phyloP scores from a whole-genome alignment of 2,113 vertebrate genomes.

The Odontesthes bonariensis region DNA sequence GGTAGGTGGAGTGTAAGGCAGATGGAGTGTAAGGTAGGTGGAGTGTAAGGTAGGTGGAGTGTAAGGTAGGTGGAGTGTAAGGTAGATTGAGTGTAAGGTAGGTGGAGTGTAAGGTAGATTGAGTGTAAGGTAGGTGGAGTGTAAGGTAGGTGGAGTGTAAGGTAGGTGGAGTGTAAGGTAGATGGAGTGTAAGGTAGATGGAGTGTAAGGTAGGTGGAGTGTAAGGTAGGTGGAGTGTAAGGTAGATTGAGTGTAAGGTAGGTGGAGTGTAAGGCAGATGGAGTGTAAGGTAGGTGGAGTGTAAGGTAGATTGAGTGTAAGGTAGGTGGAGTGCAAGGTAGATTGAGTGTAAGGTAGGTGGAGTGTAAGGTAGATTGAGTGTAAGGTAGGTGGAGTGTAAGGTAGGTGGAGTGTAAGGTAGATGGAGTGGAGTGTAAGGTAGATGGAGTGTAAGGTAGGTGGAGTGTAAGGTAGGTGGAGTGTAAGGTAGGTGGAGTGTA shows the following conservation, averaged over 20 bases:
- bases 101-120: no score
- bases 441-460: constrained; percentile 78
- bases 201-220: constrained; percentile 55
- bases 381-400: neutral
- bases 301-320: constrained; percentile 84
- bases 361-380: no score
- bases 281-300: constrained; percentile 55
- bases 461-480: no score
- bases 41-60: no score
- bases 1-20: no score
- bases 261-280: no score
- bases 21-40: constrained; percentile 76
- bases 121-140: constrained; percentile 55
- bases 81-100: constrained; percentile 80
- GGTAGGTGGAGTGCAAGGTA: no score
- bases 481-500: constrained; percentile 13
- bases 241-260: constrained; percentile 80
- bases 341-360: constrained; percentile 76
- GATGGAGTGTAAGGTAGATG: constrained; percentile 84
- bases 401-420: constrained; percentile 80
- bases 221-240: no score
- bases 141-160: constrained; percentile 84
- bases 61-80: neutral
- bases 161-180: no score
- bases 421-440: constrained; percentile 76